Base-by-base conservation (phyloP, 2,113 vertebrate genomes). In the Mugil cephalus region DNA sequence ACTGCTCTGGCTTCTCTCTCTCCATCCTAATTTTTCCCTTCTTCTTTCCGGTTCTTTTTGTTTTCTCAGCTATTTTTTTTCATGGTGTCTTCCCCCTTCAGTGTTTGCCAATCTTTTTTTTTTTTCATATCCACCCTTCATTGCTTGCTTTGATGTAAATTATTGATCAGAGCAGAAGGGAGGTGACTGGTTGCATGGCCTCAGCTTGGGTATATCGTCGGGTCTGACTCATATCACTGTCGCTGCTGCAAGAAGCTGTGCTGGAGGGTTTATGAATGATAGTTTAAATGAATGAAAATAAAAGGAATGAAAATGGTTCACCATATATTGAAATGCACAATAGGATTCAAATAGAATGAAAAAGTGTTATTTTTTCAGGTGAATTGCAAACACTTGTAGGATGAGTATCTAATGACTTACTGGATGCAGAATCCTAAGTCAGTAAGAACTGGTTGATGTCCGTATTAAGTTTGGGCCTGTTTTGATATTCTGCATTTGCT, bases 111-210 rank as follows among this genome's bases (percentile, higher is more conserved):
- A 12, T 61, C 8, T 10, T 17, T 2, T 35, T 14, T 47, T n/a
- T 14, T 54, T 74, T 65, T 15, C 10, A 34, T 79, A 58, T 47
- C 6, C 46, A 46, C 82, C 21, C 14, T 71, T 66, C 43, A 38
- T 65, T 68, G 14, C 38, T 75, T 63, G 54, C 50, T 77, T 75
- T 79, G 38, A 80, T 81, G 42, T 85, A 61, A 84, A 85, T 85
- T 89, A 85, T 90, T 77, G 60, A 88, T 82, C 59, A 71, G 34
- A 77, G 46, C 39, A 52, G 45, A 75, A 77, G 45, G 71, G 55
- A 82, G 61, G 63, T 24, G 53, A 88, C 68, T 60, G 60, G 51
- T 77, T 67, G 63, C 51, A 45, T 62, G 61, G 14, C 52, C 67
- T 74, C 42, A 60, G 75, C 85, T 77, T 75, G 42, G 40, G 2